Evolutionary conservation across 2,888 invertebrate species (phyloP).

Genomic region (Oxyscelio sp.): DNA sequence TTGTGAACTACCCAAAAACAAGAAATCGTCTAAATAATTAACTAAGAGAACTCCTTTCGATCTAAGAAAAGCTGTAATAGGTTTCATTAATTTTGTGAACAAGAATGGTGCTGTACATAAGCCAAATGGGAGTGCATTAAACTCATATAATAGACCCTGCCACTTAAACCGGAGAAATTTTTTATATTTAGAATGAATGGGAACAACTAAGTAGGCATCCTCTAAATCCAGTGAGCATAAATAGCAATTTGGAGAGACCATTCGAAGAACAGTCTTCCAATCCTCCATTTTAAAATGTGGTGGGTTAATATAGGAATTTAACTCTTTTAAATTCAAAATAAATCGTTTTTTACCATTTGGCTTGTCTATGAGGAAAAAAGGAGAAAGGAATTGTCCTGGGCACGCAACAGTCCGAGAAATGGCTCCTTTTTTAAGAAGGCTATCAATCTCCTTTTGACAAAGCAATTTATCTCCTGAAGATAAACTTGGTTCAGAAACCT

Average conservation of each 20-base stretch:
- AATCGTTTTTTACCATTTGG: too few species aligned
- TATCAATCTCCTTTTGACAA: neutral
- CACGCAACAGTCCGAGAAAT: neutral
- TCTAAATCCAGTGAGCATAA: slow-evolving; percentile 15
- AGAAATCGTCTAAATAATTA: slow-evolving; percentile 57
- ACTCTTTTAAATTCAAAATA: slow-evolving; percentile 8
- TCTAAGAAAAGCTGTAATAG: slow-evolving; percentile 29
- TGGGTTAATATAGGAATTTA: neutral
- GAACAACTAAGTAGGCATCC: slow-evolving; percentile 46
- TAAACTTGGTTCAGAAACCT: neutral
- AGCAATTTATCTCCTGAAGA: neutral
- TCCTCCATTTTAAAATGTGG: slow-evolving; percentile 4
- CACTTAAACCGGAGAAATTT: slow-evolving; percentile 49
- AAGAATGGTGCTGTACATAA: slow-evolving; percentile 53
- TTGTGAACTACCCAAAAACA: neutral
- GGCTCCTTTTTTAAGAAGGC: neutral
- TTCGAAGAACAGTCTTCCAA: neutral
- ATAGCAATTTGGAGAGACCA: neutral
- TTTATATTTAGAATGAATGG: neutral
- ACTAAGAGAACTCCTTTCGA: slow-evolving; percentile 24
- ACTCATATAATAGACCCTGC: slow-evolving; percentile 23
- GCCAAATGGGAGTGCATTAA: too few species aligned
- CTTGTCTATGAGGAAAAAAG: neutral
- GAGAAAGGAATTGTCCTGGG: neutral
- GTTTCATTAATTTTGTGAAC: slow-evolving; percentile 65